Evolutionary conservation across 2,113 vertebrate genomes (phyloP), one percentile per base, ranked within the genome.

Genomic region (Cynocephalus volans): DNA sequence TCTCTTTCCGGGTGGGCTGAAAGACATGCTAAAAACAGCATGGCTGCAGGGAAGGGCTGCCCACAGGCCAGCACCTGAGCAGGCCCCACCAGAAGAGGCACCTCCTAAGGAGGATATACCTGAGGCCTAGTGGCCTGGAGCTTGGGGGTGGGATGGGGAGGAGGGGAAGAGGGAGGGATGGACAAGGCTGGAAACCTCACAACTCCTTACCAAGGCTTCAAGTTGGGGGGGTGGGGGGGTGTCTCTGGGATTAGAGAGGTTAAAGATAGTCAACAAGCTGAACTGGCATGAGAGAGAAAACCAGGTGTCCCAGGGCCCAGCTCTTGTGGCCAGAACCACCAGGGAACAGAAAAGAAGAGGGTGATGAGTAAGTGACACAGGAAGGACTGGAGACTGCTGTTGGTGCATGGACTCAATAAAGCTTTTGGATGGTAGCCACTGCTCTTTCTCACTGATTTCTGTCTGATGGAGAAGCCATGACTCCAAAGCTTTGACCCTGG

Each of bases 1-100:
- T 92, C 97, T 99, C 75, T 97, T 99, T 96, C 98, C 99, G 77
- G 98, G 99, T 85, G 98, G 98, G 41, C 95, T 99, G 88, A 99
- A 98, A 96, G 99, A 99, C 92, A 99, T 98, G 87, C 67, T 99
- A 15, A 98, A 98, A 82, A 98, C 98, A 5, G 73, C 94, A 8
- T 96, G 96, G 96, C 84, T 69, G 4, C 89, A 73, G 28, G 94
- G 98, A 98, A 97, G 92, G 76, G 65, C 83, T 87, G 36, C 82
- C 88, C 81, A 12, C 31, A 93, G 77, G 54, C 96, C 69, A 45
- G 82, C 91, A 18, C 96, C 97, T 9, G 73, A 86, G 73, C 95
- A 95, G n/a, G 18, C 33, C 73, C 90, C 92, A 18, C 75, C 84
- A n/a, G 70, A 84, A 81, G 88, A 95, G 17, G 90, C 23, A 56